Evolutionary conservation across 1,140 invertebrate species (phyloP).

Genomic region (Pseudobourletiella spinata): DNA sequence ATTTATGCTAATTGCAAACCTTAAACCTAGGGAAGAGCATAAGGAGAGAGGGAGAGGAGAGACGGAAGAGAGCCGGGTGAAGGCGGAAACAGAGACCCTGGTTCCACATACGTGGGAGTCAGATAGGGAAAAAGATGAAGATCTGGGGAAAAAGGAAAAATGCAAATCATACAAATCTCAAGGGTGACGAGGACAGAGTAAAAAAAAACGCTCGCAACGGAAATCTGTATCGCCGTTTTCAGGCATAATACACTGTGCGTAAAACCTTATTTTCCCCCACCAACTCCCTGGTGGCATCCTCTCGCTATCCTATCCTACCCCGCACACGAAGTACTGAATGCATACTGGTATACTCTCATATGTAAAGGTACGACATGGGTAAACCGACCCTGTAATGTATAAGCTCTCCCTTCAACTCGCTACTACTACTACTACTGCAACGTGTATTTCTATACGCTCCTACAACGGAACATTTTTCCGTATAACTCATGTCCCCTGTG

Average conservation of each 20-base stretch:
- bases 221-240: neutral
- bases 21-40: neutral
- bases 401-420: too few relatives aligned
- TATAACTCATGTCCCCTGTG: neutral
- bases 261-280: neutral
- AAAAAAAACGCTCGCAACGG: neutral
- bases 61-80: constrained; percentile 15
- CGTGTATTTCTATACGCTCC: neutral
- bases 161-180: neutral
- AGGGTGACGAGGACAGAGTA: neutral
- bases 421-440: too few relatives aligned
- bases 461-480: neutral
- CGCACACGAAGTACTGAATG: too few relatives aligned
- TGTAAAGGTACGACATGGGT: too few relatives aligned
- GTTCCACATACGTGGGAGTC: too few relatives aligned
- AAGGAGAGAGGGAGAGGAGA: neutral
- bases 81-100: too few relatives aligned
- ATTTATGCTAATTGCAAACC: neutral
- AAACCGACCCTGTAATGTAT: too few relatives aligned
- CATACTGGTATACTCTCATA: too few relatives aligned
- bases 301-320: too few relatives aligned
- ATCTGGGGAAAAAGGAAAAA: neutral
- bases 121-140: neutral
- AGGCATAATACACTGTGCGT: neutral
- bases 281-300: neutral